Evolutionary conservation across 2,888 invertebrate species (phyloP).

Genomic region (Sympetrum striolatum): DNA sequence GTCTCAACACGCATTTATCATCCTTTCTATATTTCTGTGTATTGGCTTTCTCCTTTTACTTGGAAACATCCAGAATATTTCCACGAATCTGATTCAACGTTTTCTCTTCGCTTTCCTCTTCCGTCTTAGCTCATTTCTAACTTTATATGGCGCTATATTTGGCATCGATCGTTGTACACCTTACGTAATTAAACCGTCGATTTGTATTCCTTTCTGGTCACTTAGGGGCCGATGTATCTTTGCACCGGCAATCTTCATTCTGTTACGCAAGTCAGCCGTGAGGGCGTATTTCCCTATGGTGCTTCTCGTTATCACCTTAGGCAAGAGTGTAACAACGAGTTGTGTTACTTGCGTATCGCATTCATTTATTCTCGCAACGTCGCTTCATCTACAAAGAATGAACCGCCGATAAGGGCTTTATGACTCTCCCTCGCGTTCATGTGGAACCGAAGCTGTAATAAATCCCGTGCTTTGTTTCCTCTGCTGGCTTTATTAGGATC

Average conservation of each 20-base stretch:
- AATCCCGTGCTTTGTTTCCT: too few relatives aligned
- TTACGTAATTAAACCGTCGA: neutral
- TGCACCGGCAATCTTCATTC: neutral
- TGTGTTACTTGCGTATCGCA: neutral
- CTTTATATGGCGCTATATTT: neutral
- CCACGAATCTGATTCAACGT: neutral
- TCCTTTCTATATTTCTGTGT: too few relatives aligned
- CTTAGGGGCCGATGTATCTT: neutral
- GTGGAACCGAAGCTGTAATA: too few relatives aligned
- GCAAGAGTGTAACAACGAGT: neutral
- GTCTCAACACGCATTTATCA: too few relatives aligned
- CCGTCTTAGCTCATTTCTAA: neutral
- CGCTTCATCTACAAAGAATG: neutral
- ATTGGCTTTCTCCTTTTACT: too few relatives aligned
- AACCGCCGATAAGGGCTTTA: neutral
- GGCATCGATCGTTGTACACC: neutral
- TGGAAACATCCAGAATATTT: neutral
- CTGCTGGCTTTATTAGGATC: too few relatives aligned
- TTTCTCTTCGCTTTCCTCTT: neutral
- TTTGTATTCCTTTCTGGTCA: neutral
- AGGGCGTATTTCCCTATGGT: neutral
- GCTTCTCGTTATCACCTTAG: neutral
- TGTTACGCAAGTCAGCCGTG: neutral
- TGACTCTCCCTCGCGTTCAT: too few relatives aligned
- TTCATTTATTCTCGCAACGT: neutral